A percentile compares a stretch with the other conserved stretches of the same genome.
phyloP scores from a whole-genome alignment of 2,888 invertebrate genomes.

The Nycteola revayana region DNA sequence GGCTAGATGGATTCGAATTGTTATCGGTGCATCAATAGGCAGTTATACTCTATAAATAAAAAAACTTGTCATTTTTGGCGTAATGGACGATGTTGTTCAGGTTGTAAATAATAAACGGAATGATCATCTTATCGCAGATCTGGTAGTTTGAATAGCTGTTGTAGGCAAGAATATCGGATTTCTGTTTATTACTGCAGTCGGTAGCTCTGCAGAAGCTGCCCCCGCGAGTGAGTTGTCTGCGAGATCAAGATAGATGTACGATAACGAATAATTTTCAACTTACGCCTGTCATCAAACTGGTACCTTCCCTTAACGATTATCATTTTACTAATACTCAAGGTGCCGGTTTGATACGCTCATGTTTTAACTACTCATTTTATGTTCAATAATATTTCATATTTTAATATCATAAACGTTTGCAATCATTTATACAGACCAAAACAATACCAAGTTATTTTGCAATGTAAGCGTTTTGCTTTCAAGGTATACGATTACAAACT shows the following conservation, averaged over 20 bases:
- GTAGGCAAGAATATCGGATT: constrained; percentile 70
- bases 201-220: constrained; percentile 56
- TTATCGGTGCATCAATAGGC: constrained; percentile 1
- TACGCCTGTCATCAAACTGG: constrained; percentile 45
- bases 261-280: constrained; percentile 48
- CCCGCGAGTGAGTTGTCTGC: constrained; percentile 64
- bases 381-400: too few species aligned
- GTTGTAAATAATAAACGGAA: constrained; percentile 71
- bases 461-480: too few species aligned
- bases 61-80: constrained; percentile 55
- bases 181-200: constrained; percentile 69
- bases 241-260: constrained; percentile 49
- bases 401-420: too few species aligned
- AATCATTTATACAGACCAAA: too few species aligned
- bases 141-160: constrained; percentile 62
- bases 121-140: constrained; percentile 67
- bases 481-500: constrained; percentile 21
- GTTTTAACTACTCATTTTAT: too few species aligned
- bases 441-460: too few species aligned
- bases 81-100: constrained; percentile 43
- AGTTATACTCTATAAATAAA: constrained; percentile 16
- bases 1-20: constrained; percentile 11
- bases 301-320: constrained; percentile 18
- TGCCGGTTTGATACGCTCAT: constrained; percentile 20
- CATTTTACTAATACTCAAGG: constrained; percentile 31